Base-by-base conservation (phyloP, 30 jellyfish, hydroid and myxozoan species). In the Phacellophora camtschatica region DNA sequence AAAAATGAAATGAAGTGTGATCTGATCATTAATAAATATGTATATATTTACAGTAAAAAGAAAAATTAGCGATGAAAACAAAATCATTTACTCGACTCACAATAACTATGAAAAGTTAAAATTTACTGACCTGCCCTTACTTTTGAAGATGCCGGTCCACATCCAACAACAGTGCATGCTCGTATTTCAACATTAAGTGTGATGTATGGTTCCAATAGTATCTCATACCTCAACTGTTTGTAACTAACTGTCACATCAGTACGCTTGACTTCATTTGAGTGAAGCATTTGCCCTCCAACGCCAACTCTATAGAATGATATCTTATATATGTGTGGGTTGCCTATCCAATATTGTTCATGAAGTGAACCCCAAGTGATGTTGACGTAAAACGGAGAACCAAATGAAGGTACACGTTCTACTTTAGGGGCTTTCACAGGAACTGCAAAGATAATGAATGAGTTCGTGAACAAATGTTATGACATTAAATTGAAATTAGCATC, bases 91-190 rank as follows among this genome's bases (percentile, higher is more conserved):
- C n/a, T n/a, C n/a, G n/a, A n/a, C n/a, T n/a, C n/a, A n/a, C n/a
- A n/a, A n/a, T n/a, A n/a, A n/a, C n/a, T n/a, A n/a, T n/a, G n/a
- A n/a, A n/a, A n/a, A n/a, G n/a, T n/a, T n/a, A n/a, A n/a, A n/a
- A n/a, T 57, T 13, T 1, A 63, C 77, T 22, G 32, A 66, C 81
- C 81, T 33, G 81, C 81, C 20, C 41, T n/a, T 12, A 66, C 28
- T 66, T 25, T 15, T 6, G 81, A 9, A 33, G 62, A 30, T 25
- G 54, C 54, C 8, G 81, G 81, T 4, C 81, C 81, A 29, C 22
- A 19, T 4, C 81, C 81, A 20, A 66, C 58, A 20, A 37, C 81
- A 9, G 81, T 66, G 12, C 49, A 51, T 3, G 81, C 81, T 6
- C 63, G 81, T 15, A 66, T 39, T 27, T 66, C 81, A 13, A 66